Percentiles rank a stretch among this genome's conserved stretches.
These are phyloP conservation scores for Drosophila gaucha DNA, from an alignment of 2,888 invertebrate genomes.

Conservation along the genomic window DNA sequence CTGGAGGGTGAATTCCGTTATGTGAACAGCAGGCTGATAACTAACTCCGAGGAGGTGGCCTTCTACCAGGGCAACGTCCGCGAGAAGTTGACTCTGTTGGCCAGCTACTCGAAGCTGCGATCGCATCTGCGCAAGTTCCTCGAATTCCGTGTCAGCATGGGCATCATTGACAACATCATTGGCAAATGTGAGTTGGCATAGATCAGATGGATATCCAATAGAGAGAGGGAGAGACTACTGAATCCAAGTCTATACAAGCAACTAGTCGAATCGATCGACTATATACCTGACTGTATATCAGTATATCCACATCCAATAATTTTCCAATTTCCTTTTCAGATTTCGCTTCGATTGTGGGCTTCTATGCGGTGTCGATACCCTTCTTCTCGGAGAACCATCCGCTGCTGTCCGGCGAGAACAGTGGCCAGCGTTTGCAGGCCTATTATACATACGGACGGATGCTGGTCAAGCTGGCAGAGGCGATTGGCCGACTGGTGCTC, in stretches of 20 bases:
- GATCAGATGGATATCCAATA: neutral
- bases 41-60: conserved; percentile 95
- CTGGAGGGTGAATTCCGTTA: conserved; percentile 99
- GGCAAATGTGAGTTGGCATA: conserved; percentile 92
- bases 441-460: conserved; percentile 97
- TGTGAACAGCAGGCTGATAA: conserved; percentile 97
- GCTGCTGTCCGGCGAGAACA: conserved; percentile 87
- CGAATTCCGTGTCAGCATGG: conserved; percentile 95
- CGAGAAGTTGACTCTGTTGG: conserved; percentile 94
- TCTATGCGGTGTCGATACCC: conserved; percentile 96
- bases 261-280: too few species aligned
- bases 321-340: conserved; percentile 87
- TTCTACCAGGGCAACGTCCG: conserved; percentile 93
- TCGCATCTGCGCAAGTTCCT: conserved; percentile 94
- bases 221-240: too few species aligned
- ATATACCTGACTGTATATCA: too few species aligned
- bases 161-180: conserved; percentile 97
- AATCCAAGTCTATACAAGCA: too few species aligned
- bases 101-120: conserved; percentile 95
- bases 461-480: conserved; percentile 95
- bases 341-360: conserved; percentile 97
- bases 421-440: conserved; percentile 92
- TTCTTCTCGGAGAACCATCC: conserved; percentile 93
- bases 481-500: conserved; percentile 96
- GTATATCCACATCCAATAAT: too few species aligned